Base-by-base conservation (phyloP, 2,113 vertebrate species). In the Monopterus albus region DNA sequence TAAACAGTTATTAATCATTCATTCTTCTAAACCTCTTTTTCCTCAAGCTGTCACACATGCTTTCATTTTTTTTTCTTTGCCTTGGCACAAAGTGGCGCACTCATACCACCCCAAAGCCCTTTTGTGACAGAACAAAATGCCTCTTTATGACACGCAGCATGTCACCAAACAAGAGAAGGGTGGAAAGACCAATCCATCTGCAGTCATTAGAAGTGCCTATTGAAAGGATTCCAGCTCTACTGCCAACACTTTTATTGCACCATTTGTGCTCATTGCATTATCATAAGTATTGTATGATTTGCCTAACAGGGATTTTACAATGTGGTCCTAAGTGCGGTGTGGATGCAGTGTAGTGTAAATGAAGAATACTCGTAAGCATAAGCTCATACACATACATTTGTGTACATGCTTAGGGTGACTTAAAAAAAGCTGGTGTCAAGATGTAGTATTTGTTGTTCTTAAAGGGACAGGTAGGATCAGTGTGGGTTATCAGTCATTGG, bases 231-330 rank as follows among this genome's bases (percentile, higher is more conserved):
- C 74, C 69, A 74, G 79, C 66, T 81, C 65, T 38, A 21, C 63
- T 79, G 78, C 83, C 79, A 86, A 51, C 58, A 49, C 28, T 78
- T 85, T 88, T 85, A 88, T 84, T 82, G 58, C 78, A 52, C 62
- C 29, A 73, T 77, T 88, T 86, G 82, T 72, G 72, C 51, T 67
- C 40, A 72, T 53, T 82, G 67, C 71, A 84, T 79, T 83, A 83
- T 86, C 79, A 79, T 77, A 78, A 71, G 69, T 70, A 78, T 82
- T 77, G 61, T 75, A 75, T 62, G 75, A 84, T 81, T 85, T 76
- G 76, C 82, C 56, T 85, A 57, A 72, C 70, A 56, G 63, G 57
- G 74, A 55, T 85, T 91, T 87, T 79, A 85, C 73, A 62, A 79
- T 61, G 72, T 59, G 77, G 76, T 84, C 45, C 55, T 1, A 14